Evolutionary conservation across 2,888 invertebrate species (phyloP).

Genomic region (Euclidia mi): DNA sequence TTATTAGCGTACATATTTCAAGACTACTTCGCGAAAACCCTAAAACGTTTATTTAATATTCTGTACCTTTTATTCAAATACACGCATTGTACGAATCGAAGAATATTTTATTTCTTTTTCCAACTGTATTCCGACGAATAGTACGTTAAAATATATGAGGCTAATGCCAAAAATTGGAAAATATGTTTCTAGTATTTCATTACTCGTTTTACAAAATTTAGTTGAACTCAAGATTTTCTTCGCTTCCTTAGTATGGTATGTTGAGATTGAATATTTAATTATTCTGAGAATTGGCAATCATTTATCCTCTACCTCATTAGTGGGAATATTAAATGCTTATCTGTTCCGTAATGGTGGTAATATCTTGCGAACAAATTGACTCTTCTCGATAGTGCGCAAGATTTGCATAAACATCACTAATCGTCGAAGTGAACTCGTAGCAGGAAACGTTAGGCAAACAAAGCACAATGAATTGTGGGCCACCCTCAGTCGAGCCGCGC

Average conservation of each 20-base stretch:
- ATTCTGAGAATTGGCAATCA: too few relatives aligned
- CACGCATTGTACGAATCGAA: conserved; percentile 30
- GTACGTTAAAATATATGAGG: conserved; percentile 16
- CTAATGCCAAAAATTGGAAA: conserved; percentile 2
- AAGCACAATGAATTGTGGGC: conserved; percentile 82
- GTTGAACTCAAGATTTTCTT: background rate
- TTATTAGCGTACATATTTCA: conserved; percentile 47
- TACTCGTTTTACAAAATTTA: background rate
- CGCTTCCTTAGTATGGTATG: background rate
- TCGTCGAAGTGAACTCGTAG: conserved; percentile 62
- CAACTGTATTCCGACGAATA: conserved; percentile 28
- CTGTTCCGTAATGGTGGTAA: background rate
- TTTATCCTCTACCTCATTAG: too few relatives aligned
- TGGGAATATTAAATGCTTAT: too few relatives aligned
- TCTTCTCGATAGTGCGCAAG: conserved; percentile 25
- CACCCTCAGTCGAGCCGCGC: conserved; percentile 80
- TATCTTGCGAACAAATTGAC: conserved; percentile 21
- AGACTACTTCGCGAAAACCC: conserved; percentile 46
- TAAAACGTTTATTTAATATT: conserved; percentile 43
- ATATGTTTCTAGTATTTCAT: background rate
- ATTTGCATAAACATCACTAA: conserved; percentile 60
- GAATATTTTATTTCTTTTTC: conserved; percentile 40
- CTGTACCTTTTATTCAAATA: conserved; percentile 31
- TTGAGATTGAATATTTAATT: too few relatives aligned
- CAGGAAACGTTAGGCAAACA: conserved; percentile 83